These are phyloP conservation scores for cattle (Bos taurus) DNA, from an alignment of 2,113 vertebrate genomes.

Conservation along the genomic window DNA sequence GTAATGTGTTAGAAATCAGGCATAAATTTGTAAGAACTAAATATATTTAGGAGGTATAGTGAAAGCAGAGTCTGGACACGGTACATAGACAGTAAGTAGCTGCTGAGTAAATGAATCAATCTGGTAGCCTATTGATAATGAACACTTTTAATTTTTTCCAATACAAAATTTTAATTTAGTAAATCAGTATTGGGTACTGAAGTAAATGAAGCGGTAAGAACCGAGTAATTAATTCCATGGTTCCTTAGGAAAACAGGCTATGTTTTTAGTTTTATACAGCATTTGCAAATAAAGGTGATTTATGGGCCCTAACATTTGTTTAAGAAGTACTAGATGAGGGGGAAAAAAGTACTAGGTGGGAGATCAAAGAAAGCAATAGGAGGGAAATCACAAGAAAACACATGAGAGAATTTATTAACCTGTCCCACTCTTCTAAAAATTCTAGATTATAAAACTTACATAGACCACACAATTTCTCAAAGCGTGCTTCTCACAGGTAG, in stretches of 20 bases:
- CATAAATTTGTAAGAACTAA: background rate
- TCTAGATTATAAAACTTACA: background rate
- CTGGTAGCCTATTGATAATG: background rate
- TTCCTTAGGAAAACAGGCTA: background rate
- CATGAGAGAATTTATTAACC: background rate
- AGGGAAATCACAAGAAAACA: background rate
- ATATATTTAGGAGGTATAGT: background rate
- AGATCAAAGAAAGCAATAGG: background rate
- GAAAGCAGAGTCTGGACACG: background rate
- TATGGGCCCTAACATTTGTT: background rate
- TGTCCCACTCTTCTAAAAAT: background rate
- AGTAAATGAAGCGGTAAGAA: background rate
- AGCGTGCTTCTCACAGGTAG: background rate
- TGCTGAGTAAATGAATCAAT: background rate
- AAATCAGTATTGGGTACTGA: background rate
- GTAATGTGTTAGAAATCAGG: background rate
- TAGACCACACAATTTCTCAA: background rate
- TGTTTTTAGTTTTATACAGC: background rate
- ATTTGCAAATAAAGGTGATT: background rate
- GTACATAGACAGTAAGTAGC: background rate
- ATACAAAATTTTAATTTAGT: constrained; percentile 10
- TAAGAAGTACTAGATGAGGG: background rate
- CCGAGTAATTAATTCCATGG: background rate
- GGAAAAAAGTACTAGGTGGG: background rate
- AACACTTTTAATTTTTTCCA: background rate